phyloP scores from a whole-genome alignment of 2,888 invertebrate genomes.

The Caenorhabditis angaria region DNA sequence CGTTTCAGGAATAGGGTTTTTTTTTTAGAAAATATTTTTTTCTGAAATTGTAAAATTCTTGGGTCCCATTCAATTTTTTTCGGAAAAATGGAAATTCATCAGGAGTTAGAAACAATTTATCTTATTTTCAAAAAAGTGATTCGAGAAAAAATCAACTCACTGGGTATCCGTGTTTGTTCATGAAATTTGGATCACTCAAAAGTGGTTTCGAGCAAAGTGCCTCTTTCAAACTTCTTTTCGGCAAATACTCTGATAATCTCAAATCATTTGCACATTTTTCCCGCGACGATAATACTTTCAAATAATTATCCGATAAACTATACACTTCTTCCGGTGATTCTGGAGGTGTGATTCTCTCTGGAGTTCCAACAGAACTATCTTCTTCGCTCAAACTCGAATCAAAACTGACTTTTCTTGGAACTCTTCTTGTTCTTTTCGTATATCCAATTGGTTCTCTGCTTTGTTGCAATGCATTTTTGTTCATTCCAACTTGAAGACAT shows the following conservation, averaged over 20 bases:
- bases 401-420: constrained; percentile 45
- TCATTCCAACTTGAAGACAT: constrained; percentile 61
- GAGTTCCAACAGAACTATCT: constrained; percentile 2
- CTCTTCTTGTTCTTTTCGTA: constrained; percentile 67
- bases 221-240: constrained; percentile 27
- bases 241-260: constrained; percentile 29
- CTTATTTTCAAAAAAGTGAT: not conserved
- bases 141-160: no score
- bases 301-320: constrained; percentile 6
- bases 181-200: constrained; percentile 37
- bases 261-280: constrained; percentile 32
- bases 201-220: constrained; percentile 36
- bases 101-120: not conserved
- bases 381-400: constrained; percentile 17
- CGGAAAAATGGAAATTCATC: constrained; percentile 5
- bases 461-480: constrained; percentile 67
- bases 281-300: not conserved
- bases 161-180: constrained; percentile 26
- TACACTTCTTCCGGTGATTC: constrained; percentile 1
- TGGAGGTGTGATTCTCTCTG: constrained; percentile 15
- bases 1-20: no score
- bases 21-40: not conserved
- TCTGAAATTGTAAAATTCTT: no score
- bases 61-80: not conserved
- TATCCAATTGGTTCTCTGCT: constrained; percentile 71